Conservation (phyloP, 2,888 invertebrate genomes). For the Andrena camellia region DNA sequence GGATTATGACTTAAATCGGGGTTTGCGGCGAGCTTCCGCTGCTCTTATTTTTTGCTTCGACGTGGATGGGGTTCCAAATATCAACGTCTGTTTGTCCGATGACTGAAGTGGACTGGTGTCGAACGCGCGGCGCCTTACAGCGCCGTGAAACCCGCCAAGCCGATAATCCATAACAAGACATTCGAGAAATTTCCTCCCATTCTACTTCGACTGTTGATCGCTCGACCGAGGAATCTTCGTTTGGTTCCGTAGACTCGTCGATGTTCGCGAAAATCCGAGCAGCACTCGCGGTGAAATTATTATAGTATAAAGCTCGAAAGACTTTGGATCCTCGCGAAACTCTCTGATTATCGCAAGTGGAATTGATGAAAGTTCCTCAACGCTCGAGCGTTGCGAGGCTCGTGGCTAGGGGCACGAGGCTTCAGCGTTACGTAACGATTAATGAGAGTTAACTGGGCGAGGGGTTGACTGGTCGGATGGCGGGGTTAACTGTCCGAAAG, state of each 20-base stretch:
- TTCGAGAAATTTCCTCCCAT: conserved; percentile 44
- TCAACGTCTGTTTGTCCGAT: conserved; percentile 38
- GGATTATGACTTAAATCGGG: not conserved
- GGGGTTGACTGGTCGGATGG: not conserved
- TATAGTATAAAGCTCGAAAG: no score
- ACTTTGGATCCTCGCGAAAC: no score
- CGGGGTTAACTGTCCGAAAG: not conserved
- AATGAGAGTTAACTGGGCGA: not conserved
- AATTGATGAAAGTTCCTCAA: not conserved
- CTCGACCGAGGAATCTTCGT: not conserved
- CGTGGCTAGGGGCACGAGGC: not conserved
- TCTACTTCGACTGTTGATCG: not conserved
- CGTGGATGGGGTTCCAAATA: not conserved
- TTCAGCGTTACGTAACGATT: not conserved
- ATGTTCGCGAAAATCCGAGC: not conserved
- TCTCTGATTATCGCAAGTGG: not conserved
- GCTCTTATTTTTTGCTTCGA: not conserved
- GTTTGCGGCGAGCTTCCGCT: not conserved
- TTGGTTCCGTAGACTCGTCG: not conserved
- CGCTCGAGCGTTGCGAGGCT: not conserved
- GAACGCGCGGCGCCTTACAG: conserved; percentile 52
- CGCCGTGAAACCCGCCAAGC: conserved; percentile 61
- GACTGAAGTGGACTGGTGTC: conserved; percentile 45
- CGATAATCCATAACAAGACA: conserved; percentile 60
- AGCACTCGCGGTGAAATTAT: no score